These are phyloP conservation scores for Theocolax elegans DNA, from an alignment of 1,140 invertebrate species.

Conservation along the genomic window DNA sequence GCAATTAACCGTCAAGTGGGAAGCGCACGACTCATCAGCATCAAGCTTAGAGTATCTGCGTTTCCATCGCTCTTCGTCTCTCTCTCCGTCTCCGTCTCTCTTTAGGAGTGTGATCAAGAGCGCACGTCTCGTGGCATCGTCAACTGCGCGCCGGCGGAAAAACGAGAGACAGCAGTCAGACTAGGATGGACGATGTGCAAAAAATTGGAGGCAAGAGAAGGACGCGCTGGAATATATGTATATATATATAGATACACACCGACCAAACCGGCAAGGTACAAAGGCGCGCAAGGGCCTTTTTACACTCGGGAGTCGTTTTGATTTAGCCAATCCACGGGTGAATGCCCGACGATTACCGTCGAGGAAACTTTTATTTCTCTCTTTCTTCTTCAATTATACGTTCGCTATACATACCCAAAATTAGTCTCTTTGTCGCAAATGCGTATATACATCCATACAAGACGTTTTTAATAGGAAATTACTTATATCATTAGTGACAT, in stretches of 20 bases:
- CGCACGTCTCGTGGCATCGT: background rate
- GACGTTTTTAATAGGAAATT: too few species aligned
- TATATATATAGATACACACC: background rate
- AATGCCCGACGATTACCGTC: too few species aligned
- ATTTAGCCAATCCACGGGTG: too few species aligned
- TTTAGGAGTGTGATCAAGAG: background rate
- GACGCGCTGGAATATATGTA: background rate
- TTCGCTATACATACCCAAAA: too few species aligned
- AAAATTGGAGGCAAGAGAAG: background rate
- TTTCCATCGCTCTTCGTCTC: background rate
- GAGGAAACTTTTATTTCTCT: too few species aligned
- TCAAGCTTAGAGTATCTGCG: background rate
- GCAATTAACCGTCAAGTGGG: background rate
- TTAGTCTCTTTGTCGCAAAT: too few species aligned
- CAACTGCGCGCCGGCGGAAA: background rate
- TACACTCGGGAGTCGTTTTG: conserved; percentile 7
- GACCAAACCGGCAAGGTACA: conserved; percentile 22
- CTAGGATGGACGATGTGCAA: background rate
- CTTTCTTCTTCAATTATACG: too few species aligned
- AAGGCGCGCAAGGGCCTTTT: background rate
- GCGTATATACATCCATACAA: too few species aligned
- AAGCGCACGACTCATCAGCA: background rate
- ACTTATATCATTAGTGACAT: too few species aligned
- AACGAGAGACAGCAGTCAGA: background rate
- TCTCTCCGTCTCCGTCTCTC: background rate